Percentiles rank a stretch among this genome's conserved stretches.
Conservation (phyloP, 2,888 invertebrate genomes). For the Craniophora ligustri region DNA sequence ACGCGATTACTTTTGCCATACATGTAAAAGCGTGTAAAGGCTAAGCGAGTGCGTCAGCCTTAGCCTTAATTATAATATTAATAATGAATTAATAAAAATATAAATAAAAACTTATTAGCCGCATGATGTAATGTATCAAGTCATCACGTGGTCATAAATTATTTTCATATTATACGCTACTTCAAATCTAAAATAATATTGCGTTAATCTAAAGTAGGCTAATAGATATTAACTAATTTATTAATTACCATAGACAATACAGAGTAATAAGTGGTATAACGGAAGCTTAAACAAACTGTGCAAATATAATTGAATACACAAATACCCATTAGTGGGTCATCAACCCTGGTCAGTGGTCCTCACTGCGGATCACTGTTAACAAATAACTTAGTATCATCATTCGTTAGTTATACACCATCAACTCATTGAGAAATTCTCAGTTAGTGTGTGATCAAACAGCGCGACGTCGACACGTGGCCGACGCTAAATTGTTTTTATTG, state of each 20-base stretch:
- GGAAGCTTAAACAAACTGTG: constrained; percentile 25
- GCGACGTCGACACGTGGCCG: constrained; percentile 73
- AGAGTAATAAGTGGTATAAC: constrained; percentile 7
- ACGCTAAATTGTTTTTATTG: constrained; percentile 58
- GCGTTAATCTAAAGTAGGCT: constrained; percentile 22
- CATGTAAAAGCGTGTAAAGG: too few relatives aligned
- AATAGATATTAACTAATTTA: too few relatives aligned
- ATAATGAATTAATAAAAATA: too few relatives aligned
- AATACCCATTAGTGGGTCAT: constrained; percentile 52
- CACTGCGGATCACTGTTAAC: constrained; percentile 24
- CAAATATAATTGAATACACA: constrained; percentile 51
- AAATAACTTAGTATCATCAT: constrained; percentile 55
- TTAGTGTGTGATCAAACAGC: constrained; percentile 76
- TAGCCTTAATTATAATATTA: too few relatives aligned
- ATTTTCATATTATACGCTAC: too few relatives aligned
- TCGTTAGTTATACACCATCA: constrained; percentile 64
- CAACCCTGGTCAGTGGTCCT: constrained; percentile 58
- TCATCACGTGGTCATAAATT: too few relatives aligned
- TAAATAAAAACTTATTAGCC: too few relatives aligned
- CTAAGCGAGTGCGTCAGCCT: too few relatives aligned
- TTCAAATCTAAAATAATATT: background rate
- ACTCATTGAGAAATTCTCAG: constrained; percentile 66
- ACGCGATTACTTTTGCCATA: too few relatives aligned
- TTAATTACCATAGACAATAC: constrained; percentile 26
- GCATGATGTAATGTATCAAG: too few relatives aligned